Evolutionary conservation across 2,113 vertebrate genomes (phyloP), one percentile per base, ranked within the genome.

Genomic region (Centrocercus urophasianus): DNA sequence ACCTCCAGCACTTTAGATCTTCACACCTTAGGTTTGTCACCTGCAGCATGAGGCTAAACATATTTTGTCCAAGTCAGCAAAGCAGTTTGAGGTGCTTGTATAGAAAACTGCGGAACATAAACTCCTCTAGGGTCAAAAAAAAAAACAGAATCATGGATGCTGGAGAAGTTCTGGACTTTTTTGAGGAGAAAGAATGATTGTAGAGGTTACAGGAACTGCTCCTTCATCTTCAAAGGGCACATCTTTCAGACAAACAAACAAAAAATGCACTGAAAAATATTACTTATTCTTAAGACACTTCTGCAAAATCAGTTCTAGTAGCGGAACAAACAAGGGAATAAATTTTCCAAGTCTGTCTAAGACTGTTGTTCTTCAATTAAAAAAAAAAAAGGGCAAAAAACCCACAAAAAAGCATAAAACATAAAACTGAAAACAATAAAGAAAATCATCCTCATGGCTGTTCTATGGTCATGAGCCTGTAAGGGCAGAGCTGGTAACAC

Each of bases 241-340:
- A 28, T 54, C 52, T 54, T 77, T 91, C 60, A 92, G 48, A 72
- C 57, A 88, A 89, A 16, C 25, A 38, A 30, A 74, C 38, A 38
- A 82, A 74, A 45, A 78, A 45, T 5, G 0, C 28, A 52, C 9
- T 78, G 71, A 50, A 87, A 69, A 77, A 3, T 15, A 36, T 79
- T 66, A 82, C 85, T 96, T 95, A 89, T 88, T 91, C 69, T 74
- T 71, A 64, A 77, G 56, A 75, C 13, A 67, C 14, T 80, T 93
- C 60, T 84, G 47, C 36, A 91, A 95, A 96, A 87, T 83, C 38
- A 74, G 22, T 60, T 45, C 0, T 1, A 28, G 30, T 57, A 70
- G 36, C 1, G 7, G 76, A 91, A 88, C 38, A 85, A 86, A 86
- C 52, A 75, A 50, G 34, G 13, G 67, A 88, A 86, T 86, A 92